Conservation (phyloP, 2,888 invertebrate genomes). For the Aproaerema taeniolella region DNA sequence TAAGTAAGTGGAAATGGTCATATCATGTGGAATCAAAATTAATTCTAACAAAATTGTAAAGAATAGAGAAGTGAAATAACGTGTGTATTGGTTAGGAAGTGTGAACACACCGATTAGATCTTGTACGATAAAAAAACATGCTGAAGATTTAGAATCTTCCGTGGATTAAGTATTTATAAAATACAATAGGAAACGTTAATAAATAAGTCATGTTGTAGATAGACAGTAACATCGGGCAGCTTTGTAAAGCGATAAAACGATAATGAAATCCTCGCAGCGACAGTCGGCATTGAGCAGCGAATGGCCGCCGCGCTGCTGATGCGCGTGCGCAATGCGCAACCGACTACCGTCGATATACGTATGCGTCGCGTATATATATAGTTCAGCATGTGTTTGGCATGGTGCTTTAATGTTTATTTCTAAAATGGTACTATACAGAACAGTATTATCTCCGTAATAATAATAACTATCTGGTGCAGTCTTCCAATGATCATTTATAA, state of each 20-base stretch:
- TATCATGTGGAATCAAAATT: slow-evolving; percentile 69
- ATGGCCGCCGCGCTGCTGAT: neutral
- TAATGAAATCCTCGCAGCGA: slow-evolving; percentile 10
- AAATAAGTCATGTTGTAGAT: slow-evolving; percentile 47
- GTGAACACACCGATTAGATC: slow-evolving; percentile 58
- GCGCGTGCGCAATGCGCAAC: too few species aligned
- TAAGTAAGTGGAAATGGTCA: slow-evolving; percentile 62
- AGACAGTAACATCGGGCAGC: slow-evolving; percentile 42
- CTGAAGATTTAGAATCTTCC: slow-evolving; percentile 71
- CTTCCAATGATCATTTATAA: slow-evolving; percentile 58
- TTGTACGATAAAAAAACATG: slow-evolving; percentile 51
- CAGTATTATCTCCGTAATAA: slow-evolving; percentile 63
- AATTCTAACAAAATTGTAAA: slow-evolving; percentile 57
- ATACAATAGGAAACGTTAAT: slow-evolving; percentile 52
- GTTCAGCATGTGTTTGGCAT: slow-evolving; percentile 48
- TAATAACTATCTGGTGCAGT: slow-evolving; percentile 59
- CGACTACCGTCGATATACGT: too few species aligned
- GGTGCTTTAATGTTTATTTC: slow-evolving; percentile 65
- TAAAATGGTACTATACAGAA: slow-evolving; percentile 50
- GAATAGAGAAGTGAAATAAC: slow-evolving; percentile 52
- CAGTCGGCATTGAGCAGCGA: slow-evolving; percentile 25
- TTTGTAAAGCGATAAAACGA: slow-evolving; percentile 29
- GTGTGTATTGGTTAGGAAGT: slow-evolving; percentile 58
- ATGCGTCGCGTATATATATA: neutral
- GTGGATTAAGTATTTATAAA: slow-evolving; percentile 66